A percentile compares a stretch with the other conserved stretches of the same genome.
phyloP scores from a whole-genome alignment of 2,888 invertebrate genomes.

The Amphimallon solstitiale region DNA sequence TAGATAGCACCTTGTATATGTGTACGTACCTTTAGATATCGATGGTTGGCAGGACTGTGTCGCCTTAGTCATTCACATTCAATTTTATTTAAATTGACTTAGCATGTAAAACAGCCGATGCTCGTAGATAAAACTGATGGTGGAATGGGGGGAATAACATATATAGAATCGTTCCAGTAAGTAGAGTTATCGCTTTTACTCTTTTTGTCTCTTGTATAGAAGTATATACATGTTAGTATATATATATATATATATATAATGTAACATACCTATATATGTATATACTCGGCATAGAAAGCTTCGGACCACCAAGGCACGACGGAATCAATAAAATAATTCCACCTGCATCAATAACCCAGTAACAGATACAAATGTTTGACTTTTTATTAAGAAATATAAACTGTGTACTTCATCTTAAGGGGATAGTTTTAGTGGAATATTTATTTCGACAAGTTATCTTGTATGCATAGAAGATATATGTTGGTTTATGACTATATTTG shows the following conservation, averaged over 20 bases:
- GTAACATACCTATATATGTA: not conserved
- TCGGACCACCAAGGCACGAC: conserved; percentile 49
- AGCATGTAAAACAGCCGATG: conserved; percentile 37
- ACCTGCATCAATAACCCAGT: conserved; percentile 47
- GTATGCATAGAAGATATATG: no score
- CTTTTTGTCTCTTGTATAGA: conserved; percentile 11
- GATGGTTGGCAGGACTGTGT: conserved; percentile 7
- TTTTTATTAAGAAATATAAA: conserved; percentile 48
- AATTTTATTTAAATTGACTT: conserved; percentile 40
- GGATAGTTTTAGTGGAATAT: conserved; percentile 13
- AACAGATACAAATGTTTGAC: conserved; percentile 48
- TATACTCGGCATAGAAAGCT: conserved; percentile 10
- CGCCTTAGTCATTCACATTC: conserved; percentile 19
- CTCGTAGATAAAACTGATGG: conserved; percentile 27
- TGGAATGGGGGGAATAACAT: conserved; percentile 11
- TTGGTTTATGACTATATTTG: no score
- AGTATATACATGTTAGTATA: conserved; percentile 7
- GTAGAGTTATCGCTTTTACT: conserved; percentile 24
- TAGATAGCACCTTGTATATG: no score
- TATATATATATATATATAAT: not conserved
- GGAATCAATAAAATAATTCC: conserved; percentile 51
- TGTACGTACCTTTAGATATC: no score
- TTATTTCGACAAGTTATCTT: no score
- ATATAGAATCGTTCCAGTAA: conserved; percentile 14
- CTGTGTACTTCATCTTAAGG: not conserved